Percentiles rank a stretch among this genome's conserved stretches.
These are phyloP conservation scores for Parauchenoglanis punctatus DNA, from an alignment of 2,797 vertebrate species.

Conservation along the genomic window DNA sequence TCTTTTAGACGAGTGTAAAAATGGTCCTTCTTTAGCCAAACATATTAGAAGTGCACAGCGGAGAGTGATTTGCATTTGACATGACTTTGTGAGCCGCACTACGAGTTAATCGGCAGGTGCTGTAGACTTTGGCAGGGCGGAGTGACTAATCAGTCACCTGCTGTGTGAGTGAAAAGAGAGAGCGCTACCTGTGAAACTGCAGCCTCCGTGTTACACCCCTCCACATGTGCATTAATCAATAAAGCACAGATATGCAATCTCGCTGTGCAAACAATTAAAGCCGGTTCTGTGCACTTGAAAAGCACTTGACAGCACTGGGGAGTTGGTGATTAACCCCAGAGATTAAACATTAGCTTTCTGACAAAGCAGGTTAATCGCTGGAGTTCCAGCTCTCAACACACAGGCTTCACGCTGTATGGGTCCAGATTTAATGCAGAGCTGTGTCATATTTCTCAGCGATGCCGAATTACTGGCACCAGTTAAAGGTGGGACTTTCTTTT, in stretches of 20 bases:
- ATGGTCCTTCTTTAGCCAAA: neutral
- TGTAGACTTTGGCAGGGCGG: conserved; percentile 27
- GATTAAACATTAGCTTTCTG: conserved; percentile 52
- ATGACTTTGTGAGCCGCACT: neutral
- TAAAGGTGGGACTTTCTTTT: neutral
- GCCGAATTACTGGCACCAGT: neutral
- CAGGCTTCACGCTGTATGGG: neutral
- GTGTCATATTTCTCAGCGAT: neutral
- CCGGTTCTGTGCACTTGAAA: conserved; percentile 45
- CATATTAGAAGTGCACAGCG: neutral
- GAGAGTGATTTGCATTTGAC: neutral
- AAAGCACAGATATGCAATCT: conserved; percentile 51
- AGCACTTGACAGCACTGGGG: conserved; percentile 47
- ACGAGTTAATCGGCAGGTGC: neutral
- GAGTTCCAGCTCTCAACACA: conserved; percentile 3
- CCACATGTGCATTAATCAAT: conserved; percentile 43
- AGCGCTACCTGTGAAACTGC: conserved; percentile 36
- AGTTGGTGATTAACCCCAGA: conserved; percentile 55
- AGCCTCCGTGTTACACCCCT: conserved; percentile 22
- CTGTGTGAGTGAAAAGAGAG: conserved; percentile 20
- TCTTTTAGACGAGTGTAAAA: neutral
- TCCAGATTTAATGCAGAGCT: neutral
- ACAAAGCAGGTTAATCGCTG: neutral
- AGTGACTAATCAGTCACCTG: conserved; percentile 38
- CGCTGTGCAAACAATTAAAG: conserved; percentile 55